These are phyloP conservation scores for Pristionchus japonicus DNA, from an alignment of 2,888 invertebrate species.

Conservation along the genomic window DNA sequence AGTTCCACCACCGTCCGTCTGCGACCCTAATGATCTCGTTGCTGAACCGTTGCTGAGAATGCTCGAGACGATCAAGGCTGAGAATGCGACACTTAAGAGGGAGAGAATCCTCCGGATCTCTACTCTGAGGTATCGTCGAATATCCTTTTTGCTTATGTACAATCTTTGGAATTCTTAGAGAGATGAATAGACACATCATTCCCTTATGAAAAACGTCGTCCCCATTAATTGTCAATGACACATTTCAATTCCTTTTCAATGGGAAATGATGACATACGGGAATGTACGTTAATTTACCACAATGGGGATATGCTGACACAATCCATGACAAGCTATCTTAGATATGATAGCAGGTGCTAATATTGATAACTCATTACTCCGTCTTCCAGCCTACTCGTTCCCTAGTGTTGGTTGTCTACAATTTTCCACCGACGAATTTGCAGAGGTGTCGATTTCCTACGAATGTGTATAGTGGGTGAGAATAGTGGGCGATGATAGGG, in stretches of 20 bases:
- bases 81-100: slow-evolving; percentile 15
- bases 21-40: not conserved
- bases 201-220: too few species aligned
- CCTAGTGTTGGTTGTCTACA: not conserved
- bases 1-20: not conserved
- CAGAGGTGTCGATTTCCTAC: not conserved
- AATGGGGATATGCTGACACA: too few species aligned
- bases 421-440: not conserved
- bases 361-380: not conserved
- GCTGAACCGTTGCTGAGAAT: not conserved
- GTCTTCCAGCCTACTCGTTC: not conserved
- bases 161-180: too few species aligned
- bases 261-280: too few species aligned
- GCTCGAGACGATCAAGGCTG: not conserved
- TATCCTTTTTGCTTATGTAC: too few species aligned
- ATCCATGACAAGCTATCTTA: too few species aligned
- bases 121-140: not conserved
- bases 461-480: not conserved
- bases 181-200: too few species aligned
- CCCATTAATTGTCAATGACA: too few species aligned
- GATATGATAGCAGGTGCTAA: not conserved
- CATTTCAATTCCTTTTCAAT: too few species aligned
- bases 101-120: slow-evolving; percentile 16
- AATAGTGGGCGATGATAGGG: not conserved
- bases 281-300: too few species aligned